These are phyloP conservation scores for Bacillus rossius DNA, from an alignment of 1,140 invertebrate species.

Conservation along the genomic window DNA sequence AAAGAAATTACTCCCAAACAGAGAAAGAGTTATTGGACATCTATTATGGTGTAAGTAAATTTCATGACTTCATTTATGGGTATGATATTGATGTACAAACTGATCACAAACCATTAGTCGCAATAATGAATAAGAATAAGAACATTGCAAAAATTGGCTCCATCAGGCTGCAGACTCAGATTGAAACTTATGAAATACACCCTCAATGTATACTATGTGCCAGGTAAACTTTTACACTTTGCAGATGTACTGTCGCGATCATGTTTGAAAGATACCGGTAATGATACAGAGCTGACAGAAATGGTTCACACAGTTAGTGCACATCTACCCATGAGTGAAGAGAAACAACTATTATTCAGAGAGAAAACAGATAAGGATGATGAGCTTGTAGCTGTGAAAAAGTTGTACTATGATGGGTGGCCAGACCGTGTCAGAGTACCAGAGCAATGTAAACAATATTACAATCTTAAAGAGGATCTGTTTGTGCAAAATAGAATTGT, in stretches of 20 bases:
- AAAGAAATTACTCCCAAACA: slow-evolving; percentile 32
- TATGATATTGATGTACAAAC: slow-evolving; percentile 27
- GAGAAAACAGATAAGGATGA: too few relatives aligned
- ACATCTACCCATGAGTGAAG: too few relatives aligned
- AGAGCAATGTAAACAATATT: too few relatives aligned
- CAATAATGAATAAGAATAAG: slow-evolving; percentile 24
- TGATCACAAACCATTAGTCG: slow-evolving; percentile 39
- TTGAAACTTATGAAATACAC: slow-evolving; percentile 37
- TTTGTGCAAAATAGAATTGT: too few relatives aligned
- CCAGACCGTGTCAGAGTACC: too few relatives aligned
- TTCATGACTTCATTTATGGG: slow-evolving; percentile 34
- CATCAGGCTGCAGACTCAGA: slow-evolving; percentile 37
- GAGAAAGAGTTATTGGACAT: slow-evolving; percentile 37
- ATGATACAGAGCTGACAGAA: too few relatives aligned
- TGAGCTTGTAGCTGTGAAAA: too few relatives aligned
- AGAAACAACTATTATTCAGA: too few relatives aligned
- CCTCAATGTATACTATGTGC: slow-evolving; percentile 29
- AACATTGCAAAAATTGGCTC: slow-evolving; percentile 21
- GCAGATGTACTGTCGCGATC: slow-evolving; percentile 40
- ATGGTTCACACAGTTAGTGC: too few relatives aligned
- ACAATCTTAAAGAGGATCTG: too few relatives aligned
- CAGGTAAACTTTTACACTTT: slow-evolving; percentile 41
- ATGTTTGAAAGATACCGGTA: slow-evolving; percentile 12
- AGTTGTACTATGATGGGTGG: too few relatives aligned
- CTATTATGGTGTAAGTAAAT: slow-evolving; percentile 27